These are phyloP conservation scores for Lates calcarifer DNA, from an alignment of 2,113 vertebrate genomes.

Conservation along the genomic window DNA sequence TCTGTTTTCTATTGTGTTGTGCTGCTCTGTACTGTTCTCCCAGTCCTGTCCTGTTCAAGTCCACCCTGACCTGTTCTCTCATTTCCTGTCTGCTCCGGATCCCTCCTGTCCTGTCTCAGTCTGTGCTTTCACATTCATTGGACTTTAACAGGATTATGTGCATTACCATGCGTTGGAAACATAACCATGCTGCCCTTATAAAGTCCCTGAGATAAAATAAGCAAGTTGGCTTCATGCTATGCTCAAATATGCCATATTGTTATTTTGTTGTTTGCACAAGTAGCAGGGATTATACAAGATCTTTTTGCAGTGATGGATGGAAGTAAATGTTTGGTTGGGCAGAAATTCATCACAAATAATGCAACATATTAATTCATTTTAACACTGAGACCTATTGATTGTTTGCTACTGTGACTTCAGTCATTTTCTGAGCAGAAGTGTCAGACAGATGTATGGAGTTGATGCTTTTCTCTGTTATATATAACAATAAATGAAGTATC, in stretches of 20 bases:
- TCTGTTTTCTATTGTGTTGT: not conserved
- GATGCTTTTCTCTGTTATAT: not conserved
- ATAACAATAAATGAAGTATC: not conserved
- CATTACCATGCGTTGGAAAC: not conserved
- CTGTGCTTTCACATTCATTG: not conserved
- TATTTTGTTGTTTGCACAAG: not conserved
- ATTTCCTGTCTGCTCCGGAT: slow-evolving; percentile 15
- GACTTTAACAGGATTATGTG: not conserved
- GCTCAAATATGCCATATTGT: not conserved
- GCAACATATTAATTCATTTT: not conserved
- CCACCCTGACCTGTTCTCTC: slow-evolving; percentile 8
- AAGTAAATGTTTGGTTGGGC: not conserved
- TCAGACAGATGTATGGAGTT: not conserved
- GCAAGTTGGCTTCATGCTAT: not conserved
- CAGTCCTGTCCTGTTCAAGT: not conserved
- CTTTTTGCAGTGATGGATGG: not conserved
- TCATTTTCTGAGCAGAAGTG: not conserved
- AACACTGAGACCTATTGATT: not conserved
- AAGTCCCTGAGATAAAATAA: not conserved
- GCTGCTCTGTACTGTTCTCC: not conserved
- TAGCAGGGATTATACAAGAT: not conserved
- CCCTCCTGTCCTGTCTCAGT: not conserved
- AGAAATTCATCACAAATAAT: not conserved
- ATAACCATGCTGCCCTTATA: not conserved
- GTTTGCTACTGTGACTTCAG: not conserved